A percentile compares a stretch with the other conserved stretches of the same genome.
Conservation (phyloP, 2,113 vertebrate species). For the Nycticorax nycticorax region DNA sequence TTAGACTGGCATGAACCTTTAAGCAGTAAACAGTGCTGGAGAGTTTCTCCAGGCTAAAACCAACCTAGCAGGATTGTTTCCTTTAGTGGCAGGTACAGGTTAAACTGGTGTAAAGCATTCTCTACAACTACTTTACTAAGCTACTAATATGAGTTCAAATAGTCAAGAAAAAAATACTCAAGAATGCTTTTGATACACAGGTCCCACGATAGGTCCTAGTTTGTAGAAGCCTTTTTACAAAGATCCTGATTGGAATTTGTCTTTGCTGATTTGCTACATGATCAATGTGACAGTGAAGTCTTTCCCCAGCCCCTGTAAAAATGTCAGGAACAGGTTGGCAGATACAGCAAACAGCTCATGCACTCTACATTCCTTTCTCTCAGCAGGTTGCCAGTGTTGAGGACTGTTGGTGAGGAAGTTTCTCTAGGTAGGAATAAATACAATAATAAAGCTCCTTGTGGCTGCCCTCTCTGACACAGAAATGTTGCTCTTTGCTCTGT, state of each 20-base stretch:
- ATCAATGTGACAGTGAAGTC: not conserved
- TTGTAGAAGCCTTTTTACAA: not conserved
- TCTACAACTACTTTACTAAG: not conserved
- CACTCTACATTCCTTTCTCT: not conserved
- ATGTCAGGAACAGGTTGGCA: not conserved
- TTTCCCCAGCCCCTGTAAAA: not conserved
- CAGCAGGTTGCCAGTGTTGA: not conserved
- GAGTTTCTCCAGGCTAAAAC: not conserved
- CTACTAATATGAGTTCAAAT: not conserved
- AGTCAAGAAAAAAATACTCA: not conserved
- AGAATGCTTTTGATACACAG: not conserved
- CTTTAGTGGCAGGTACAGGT: not conserved
- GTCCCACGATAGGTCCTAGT: not conserved
- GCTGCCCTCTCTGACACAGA: not conserved
- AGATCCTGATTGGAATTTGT: not conserved
- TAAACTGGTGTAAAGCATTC: not conserved
- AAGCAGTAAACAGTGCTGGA: not conserved
- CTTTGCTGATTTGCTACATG: not conserved
- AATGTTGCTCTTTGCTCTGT: not conserved
- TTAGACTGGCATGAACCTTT: not conserved
- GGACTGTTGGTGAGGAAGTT: not conserved
- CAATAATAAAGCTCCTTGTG: not conserved
- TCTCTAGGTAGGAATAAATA: not conserved
- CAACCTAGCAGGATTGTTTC: not conserved
- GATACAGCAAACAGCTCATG: not conserved